A percentile compares a stretch with the other conserved stretches of the same genome.
These are phyloP conservation scores for Peromyscus nudipes DNA, from an alignment of 2,797 vertebrate genomes.

Conservation along the genomic window DNA sequence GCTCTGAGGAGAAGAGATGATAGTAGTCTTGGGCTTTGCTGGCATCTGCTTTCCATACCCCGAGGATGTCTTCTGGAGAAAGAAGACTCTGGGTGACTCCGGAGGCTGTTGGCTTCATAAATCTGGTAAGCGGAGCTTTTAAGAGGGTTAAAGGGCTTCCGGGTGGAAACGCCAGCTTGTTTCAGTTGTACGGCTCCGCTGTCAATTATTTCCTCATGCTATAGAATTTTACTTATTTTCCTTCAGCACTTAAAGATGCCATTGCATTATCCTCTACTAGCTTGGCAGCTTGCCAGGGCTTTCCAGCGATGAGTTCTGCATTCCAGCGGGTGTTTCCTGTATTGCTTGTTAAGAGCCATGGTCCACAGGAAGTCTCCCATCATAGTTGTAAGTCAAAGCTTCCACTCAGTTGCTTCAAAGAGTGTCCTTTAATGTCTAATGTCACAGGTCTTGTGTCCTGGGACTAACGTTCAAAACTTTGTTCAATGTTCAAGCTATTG, in stretches of 20 bases:
- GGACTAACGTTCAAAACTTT: background rate
- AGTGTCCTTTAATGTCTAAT: background rate
- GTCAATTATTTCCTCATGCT: background rate
- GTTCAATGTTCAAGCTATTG: background rate
- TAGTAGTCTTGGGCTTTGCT: background rate
- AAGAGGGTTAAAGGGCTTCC: background rate
- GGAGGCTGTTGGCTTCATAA: background rate
- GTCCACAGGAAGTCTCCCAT: background rate
- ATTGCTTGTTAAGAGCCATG: background rate
- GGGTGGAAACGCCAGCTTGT: background rate
- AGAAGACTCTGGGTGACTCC: background rate
- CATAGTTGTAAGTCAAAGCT: background rate
- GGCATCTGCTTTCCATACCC: background rate
- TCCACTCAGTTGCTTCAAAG: background rate
- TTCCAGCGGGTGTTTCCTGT: constrained; percentile 5
- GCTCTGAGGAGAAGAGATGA: background rate
- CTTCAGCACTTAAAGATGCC: background rate
- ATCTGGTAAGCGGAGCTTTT: background rate
- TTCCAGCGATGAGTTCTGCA: background rate
- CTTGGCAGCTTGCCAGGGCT: background rate
- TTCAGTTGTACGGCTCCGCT: background rate
- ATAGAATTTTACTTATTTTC: background rate
- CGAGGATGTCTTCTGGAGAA: background rate
- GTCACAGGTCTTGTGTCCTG: background rate
- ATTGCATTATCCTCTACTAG: constrained; percentile 17